Conservation (phyloP, 2,797 vertebrate species). For the Sylvia borin region DNA sequence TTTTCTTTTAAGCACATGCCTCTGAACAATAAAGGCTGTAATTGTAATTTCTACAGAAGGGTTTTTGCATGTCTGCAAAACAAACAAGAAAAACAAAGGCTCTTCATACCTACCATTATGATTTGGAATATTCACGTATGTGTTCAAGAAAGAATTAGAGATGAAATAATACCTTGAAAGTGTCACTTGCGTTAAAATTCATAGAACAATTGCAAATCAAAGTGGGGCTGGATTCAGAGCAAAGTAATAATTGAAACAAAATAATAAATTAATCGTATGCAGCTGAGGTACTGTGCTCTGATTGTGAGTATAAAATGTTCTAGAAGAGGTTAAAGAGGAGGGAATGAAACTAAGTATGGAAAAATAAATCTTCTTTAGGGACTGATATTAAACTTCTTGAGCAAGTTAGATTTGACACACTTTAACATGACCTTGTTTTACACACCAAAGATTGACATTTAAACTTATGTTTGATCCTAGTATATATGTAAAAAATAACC, state of each 20-base stretch:
- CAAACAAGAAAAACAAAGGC: conserved; percentile 28
- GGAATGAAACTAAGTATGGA: background rate
- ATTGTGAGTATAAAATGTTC: background rate
- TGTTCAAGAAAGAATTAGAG: background rate
- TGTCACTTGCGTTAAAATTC: conserved; percentile 8
- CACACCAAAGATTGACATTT: background rate
- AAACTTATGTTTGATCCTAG: background rate
- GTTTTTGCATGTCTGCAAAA: conserved; percentile 19
- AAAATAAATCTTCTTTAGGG: background rate
- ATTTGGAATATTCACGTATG: background rate
- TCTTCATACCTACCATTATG: conserved; percentile 25
- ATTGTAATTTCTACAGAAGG: conserved; percentile 36
- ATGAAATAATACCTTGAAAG: conserved; percentile 2
- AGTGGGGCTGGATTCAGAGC: background rate
- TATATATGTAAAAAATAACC: background rate
- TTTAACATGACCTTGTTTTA: background rate
- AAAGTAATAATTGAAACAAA: conserved; percentile 19
- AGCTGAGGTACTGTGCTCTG: background rate
- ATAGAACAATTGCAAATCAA: conserved; percentile 1
- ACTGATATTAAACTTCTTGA: background rate
- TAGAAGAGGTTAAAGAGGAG: background rate
- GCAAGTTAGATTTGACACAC: background rate
- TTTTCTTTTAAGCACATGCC: conserved; percentile 10
- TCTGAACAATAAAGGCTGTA: conserved; percentile 44
- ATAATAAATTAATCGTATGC: background rate